Conservation (phyloP, 2,797 vertebrate species). For the Channa striata region DNA sequence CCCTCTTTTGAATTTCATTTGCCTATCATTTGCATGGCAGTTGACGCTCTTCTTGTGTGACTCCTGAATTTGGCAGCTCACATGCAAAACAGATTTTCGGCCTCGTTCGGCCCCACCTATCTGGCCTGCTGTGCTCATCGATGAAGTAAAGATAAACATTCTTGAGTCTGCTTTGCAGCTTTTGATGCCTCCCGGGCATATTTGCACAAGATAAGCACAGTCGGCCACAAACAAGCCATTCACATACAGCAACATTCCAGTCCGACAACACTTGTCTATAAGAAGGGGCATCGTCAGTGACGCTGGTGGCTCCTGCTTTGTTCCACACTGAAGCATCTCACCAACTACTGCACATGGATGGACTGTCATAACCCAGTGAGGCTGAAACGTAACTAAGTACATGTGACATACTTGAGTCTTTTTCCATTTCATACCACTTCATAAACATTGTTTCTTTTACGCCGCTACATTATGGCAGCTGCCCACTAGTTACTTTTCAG, state of each 20-base stretch:
- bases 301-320: not conserved
- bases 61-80: constrained; percentile 62
- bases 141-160: constrained; percentile 26
- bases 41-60: constrained; percentile 74
- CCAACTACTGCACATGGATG: not conserved
- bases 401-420: not conserved
- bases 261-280: constrained; percentile 6
- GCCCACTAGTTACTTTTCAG: no score
- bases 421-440: no score
- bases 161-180: constrained; percentile 12
- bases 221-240: constrained; percentile 9
- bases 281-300: not conserved
- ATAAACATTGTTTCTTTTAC: no score
- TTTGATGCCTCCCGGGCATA: constrained; percentile 17
- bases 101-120: constrained; percentile 41
- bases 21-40: constrained; percentile 85
- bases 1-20: constrained; percentile 81
- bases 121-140: constrained; percentile 13
- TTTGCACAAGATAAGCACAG: constrained; percentile 28
- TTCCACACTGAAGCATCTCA: not conserved
- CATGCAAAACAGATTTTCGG: constrained; percentile 75
- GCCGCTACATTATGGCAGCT: no score
- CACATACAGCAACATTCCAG: not conserved
- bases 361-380: not conserved
- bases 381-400: not conserved